These are phyloP conservation scores for Caenorhabditis doughertyi DNA, from an alignment of 2,888 invertebrate species.

Conservation along the genomic window DNA sequence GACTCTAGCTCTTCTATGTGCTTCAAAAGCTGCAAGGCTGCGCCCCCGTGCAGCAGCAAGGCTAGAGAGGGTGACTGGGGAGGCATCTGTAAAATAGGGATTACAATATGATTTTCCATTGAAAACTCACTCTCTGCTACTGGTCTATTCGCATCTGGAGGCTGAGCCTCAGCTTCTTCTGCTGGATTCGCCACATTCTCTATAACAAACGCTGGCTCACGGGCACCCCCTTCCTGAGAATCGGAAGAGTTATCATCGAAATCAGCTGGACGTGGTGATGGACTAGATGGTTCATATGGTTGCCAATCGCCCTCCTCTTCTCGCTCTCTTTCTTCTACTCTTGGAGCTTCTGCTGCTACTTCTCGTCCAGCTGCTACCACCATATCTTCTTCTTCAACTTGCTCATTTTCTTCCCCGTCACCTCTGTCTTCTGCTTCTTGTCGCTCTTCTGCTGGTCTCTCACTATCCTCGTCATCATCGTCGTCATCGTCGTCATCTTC, in stretches of 20 bases:
- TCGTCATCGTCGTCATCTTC: conserved; percentile 57
- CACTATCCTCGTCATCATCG: conserved; percentile 66
- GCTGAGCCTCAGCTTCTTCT: conserved; percentile 3
- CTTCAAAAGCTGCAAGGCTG: conserved; percentile 9
- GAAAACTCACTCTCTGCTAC: conserved; percentile 1
- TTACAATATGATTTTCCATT: neutral
- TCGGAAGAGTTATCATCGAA: conserved; percentile 45
- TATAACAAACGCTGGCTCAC: conserved; percentile 18
- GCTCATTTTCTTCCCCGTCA: conserved; percentile 32
- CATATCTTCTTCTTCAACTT: conserved; percentile 23
- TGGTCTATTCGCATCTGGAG: conserved; percentile 1
- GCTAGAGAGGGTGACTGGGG: neutral
- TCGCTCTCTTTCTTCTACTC: conserved; percentile 5
- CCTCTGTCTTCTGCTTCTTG: conserved; percentile 51
- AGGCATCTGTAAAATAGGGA: neutral
- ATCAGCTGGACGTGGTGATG: conserved; percentile 8
- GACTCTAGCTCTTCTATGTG: neutral
- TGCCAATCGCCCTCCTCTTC: conserved; percentile 35
- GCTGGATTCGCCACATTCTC: conserved; percentile 4
- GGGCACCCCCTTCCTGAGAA: conserved; percentile 41
- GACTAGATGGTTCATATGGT: conserved; percentile 28
- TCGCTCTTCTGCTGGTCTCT: conserved; percentile 55
- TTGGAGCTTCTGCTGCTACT: conserved; percentile 1
- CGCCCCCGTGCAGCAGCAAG: conserved; percentile 18
- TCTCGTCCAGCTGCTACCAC: conserved; percentile 9